Evolutionary conservation across 2,797 vertebrate species (phyloP), one percentile per base, ranked within the genome.

Genomic region (Chelmon rostratus): DNA sequence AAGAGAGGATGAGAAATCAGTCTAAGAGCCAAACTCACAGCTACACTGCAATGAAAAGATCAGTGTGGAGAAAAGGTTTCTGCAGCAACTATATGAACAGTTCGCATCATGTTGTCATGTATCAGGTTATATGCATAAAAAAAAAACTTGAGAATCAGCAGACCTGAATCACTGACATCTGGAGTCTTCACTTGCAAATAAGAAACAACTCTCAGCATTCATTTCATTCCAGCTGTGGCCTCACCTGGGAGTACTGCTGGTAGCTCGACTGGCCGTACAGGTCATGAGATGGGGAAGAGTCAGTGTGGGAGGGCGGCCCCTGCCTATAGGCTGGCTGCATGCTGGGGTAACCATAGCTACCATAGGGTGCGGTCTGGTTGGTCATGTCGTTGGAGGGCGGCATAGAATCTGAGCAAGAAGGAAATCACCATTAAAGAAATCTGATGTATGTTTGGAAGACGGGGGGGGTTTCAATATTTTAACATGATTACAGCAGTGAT

Each of bases 311-410:
- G 74, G 95, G 73, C 0, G 89, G 84, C 3, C 78, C 90, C 85
- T 97, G 97, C 85, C 93, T 96, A 86, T 98, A 98, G 62, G 92
- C 95, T 7, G 97, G 95, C 77, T 97, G 98, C 87, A 97, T 94
- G 74, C 88, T 62, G 31, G 96, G 96, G 88, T 99, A 99, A 54
- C 96, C 96, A 76, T 97, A 97, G 86, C 95, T 86, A 82, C 82
- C 94, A 75, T 97, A 97, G 25, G 97, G 96, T 12, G 96, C 96
- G 8, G 92, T 88, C 71, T 93, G 82, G 86, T 95, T 96, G 76
- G 94, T 75, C 61, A 94, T 83, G 2, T 96, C 95, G 8, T 93
- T 84, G 42, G 91, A 87, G 61, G 95, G 85, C 2, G 95, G 91
- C 90, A 95, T 95, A 52, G 97, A 88, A 68, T 98, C 98, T 99